Evolutionary conservation across 2,797 vertebrate species (phyloP).

Genomic region (Basileuterus tristriatus): DNA sequence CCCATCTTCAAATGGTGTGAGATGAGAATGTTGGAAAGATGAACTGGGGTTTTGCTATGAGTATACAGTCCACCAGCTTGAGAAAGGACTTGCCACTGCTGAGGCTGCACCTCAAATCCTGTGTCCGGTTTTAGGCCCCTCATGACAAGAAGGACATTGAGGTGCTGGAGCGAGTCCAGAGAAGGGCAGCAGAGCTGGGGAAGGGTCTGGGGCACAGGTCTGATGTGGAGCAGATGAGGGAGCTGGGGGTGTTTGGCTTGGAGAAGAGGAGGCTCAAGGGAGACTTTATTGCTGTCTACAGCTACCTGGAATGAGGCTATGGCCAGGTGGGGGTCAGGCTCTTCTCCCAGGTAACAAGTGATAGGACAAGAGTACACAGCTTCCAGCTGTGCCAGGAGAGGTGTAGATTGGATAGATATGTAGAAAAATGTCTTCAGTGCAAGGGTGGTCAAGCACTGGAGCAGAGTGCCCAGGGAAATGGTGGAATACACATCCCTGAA

Average conservation of each 20-base stretch:
- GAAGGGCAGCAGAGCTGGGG: not conserved
- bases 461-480: not conserved
- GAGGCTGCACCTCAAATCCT: not conserved
- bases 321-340: rapidly evolving
- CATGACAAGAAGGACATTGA: rapidly evolving
- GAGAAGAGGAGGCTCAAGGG: not conserved
- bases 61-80: not conserved
- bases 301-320: not conserved
- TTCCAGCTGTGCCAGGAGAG: not conserved
- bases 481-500: not conserved
- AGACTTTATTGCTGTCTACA: not conserved
- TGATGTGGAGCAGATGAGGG: not conserved
- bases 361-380: rapidly evolving
- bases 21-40: not conserved
- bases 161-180: rapidly evolving
- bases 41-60: not conserved
- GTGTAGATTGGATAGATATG: not conserved
- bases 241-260: not conserved
- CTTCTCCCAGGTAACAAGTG: not conserved
- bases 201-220: not conserved
- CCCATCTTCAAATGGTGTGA: not conserved
- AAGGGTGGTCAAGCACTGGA: not conserved
- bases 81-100: not conserved
- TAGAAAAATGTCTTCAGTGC: not conserved
- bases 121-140: not conserved